A percentile compares a stretch with the other conserved stretches of the same genome.
phyloP scores from a whole-genome alignment of 2,888 invertebrate genomes.

The Lapara coniferarum region DNA sequence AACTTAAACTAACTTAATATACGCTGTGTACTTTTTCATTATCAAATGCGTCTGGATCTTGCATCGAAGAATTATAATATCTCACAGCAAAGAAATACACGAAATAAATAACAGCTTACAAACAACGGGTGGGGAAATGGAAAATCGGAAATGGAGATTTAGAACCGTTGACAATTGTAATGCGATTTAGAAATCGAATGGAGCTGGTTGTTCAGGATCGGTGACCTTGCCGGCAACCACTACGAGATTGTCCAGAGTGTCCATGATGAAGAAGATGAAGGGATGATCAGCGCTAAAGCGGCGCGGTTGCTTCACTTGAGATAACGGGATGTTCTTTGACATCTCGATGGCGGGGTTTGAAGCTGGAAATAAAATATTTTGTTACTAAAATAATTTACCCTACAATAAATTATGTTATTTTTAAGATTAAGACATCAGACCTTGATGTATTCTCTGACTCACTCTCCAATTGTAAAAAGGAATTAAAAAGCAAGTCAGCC shows the following conservation, averaged over 20 bases:
- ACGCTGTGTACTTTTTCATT: slow-evolving; percentile 81
- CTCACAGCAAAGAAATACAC: slow-evolving; percentile 51
- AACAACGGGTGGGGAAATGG: slow-evolving; percentile 39
- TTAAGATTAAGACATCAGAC: too few species aligned
- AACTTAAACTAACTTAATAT: slow-evolving; percentile 63
- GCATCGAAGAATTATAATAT: slow-evolving; percentile 38
- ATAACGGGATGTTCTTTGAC: slow-evolving; percentile 64
- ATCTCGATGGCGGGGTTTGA: slow-evolving; percentile 51
- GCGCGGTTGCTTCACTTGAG: slow-evolving; percentile 52
- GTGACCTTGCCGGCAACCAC: slow-evolving; percentile 84
- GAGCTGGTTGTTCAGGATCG: slow-evolving; percentile 71
- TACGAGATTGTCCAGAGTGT: slow-evolving; percentile 82
- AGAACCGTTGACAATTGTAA: neutral
- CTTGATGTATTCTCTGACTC: too few species aligned
- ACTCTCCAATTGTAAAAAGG: too few species aligned
- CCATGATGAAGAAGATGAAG: slow-evolving; percentile 86
- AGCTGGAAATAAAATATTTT: slow-evolving; percentile 43
- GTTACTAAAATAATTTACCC: too few species aligned
- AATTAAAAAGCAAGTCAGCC: too few species aligned
- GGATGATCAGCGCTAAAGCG: slow-evolving; percentile 83
- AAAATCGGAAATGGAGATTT: neutral
- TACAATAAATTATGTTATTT: too few species aligned
- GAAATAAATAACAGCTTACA: slow-evolving; percentile 38
- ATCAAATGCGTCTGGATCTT: slow-evolving; percentile 82
- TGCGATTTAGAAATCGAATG: slow-evolving; percentile 51